Evolutionary conservation across 2,113 vertebrate genomes (phyloP).

Genomic region (Burhinus bistriatus): DNA sequence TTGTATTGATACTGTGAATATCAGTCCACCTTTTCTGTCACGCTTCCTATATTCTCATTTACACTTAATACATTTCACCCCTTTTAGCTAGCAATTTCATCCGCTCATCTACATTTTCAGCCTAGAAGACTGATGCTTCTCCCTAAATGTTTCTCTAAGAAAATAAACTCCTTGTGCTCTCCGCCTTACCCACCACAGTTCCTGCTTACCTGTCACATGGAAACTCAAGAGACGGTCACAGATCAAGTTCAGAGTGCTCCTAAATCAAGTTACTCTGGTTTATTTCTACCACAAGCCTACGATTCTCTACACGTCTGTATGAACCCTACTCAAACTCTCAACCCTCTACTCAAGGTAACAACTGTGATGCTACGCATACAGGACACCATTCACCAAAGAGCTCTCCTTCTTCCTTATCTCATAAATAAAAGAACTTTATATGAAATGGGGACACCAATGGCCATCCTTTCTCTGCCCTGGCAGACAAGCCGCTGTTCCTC

Average conservation of each 20-base stretch:
- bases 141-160: neutral
- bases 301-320: neutral
- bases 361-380: neutral
- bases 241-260: neutral
- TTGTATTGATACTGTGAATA: neutral
- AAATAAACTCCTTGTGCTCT: neutral
- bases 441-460: neutral
- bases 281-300: neutral
- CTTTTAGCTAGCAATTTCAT: neutral
- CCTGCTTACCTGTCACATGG: neutral
- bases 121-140: neutral
- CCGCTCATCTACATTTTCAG: neutral
- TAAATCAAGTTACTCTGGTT: neutral
- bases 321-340: neutral
- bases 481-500: neutral
- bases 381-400: neutral
- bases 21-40: neutral
- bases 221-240: fast-evolving
- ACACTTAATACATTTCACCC: neutral
- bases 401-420: neutral
- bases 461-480: neutral
- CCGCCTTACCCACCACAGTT: neutral
- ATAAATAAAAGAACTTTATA: neutral
- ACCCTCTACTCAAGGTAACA: neutral
- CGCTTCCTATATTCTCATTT: neutral